phyloP scores from a whole-genome alignment of 2,797 vertebrate species.

The Strix occidentalis region DNA sequence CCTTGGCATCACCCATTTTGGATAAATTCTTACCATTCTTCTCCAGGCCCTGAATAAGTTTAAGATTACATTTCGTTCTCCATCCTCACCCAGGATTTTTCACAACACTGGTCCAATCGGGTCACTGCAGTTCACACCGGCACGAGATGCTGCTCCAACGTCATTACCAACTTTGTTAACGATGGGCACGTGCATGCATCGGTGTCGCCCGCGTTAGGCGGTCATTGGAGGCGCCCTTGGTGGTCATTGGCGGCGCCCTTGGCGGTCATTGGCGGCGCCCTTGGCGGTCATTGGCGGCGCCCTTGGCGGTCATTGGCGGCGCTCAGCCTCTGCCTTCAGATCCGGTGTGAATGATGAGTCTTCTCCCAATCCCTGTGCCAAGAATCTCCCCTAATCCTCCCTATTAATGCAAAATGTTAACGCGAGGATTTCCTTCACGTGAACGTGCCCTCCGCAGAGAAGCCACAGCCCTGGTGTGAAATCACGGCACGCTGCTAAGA shows the following conservation, averaged over 20 bases:
- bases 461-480: not conserved
- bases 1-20: not conserved
- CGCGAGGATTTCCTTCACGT: not conserved
- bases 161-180: not conserved
- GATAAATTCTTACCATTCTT: not conserved
- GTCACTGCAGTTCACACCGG: accelerated
- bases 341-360: not conserved
- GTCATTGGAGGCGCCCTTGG: not conserved
- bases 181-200: accelerated
- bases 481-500: not conserved
- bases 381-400: not conserved
- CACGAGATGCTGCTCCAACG: not conserved
- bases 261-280: too few species aligned
- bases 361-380: not conserved
- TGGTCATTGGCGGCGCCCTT: too few species aligned
- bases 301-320: too few species aligned
- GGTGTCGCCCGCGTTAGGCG: not conserved
- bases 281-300: not conserved
- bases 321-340: not conserved
- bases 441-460: not conserved
- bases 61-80: not conserved
- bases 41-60: not conserved
- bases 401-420: not conserved
- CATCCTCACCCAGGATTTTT: not conserved
- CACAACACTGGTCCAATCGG: not conserved